Evolutionary conservation across 2,888 invertebrate genomes (phyloP).

Genomic region (Acrobasis repandana): DNA sequence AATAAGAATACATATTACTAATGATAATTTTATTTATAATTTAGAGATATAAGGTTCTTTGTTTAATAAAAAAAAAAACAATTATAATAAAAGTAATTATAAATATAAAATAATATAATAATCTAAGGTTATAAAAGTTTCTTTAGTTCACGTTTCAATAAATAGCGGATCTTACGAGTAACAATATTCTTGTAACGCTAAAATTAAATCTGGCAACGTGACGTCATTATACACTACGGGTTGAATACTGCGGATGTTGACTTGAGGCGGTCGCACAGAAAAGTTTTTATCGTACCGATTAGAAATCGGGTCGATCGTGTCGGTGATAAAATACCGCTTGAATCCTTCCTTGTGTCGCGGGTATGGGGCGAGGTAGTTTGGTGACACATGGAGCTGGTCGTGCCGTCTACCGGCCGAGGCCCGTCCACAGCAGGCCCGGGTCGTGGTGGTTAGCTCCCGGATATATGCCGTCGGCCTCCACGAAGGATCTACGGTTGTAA

Average conservation of each 20-base stretch:
- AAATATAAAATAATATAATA: no score
- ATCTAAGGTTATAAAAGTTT: no score
- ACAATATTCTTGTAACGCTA: conserved; percentile 48
- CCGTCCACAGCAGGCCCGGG: conserved; percentile 86
- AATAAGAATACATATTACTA: no score
- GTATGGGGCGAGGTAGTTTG: conserved; percentile 1
- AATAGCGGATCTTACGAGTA: conserved; percentile 35
- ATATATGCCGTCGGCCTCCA: conserved; percentile 81
- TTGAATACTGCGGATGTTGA: conserved; percentile 25
- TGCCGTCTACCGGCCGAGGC: conserved; percentile 79
- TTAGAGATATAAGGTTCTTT: no score
- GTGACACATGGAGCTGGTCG: conserved; percentile 27
- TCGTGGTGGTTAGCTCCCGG: conserved; percentile 85
- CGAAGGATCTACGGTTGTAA: conserved; percentile 84
- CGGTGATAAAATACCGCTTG: background rate
- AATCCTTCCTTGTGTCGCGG: conserved; percentile 10
- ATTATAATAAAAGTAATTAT: no score
- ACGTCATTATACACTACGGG: conserved; percentile 28
- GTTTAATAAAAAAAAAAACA: no score
- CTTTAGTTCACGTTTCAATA: background rate
- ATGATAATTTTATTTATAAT: no score
- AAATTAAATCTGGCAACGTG: conserved; percentile 43
- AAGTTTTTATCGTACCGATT: conserved; percentile 5
- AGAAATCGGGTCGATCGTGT: conserved; percentile 7
- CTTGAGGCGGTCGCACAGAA: conserved; percentile 25